Evolutionary conservation across 2,888 invertebrate genomes (phyloP).

Genomic region (Phortica magna): DNA sequence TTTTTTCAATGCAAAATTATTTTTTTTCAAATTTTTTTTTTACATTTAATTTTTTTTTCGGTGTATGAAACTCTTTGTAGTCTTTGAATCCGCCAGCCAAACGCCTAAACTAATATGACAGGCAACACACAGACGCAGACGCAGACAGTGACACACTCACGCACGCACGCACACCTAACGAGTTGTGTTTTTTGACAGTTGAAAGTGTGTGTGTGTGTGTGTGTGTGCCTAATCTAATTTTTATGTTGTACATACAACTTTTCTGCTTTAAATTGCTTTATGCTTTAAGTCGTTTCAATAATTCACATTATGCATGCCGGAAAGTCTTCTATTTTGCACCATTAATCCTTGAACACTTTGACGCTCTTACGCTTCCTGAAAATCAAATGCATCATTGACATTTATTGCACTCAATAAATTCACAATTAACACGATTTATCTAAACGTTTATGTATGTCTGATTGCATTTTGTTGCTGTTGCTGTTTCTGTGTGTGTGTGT

Average conservation of each 20-base stretch:
- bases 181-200: too few relatives aligned
- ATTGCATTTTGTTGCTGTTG: background rate
- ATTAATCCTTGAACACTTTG: conserved; percentile 3
- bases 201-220: too few relatives aligned
- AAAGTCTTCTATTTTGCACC: conserved; percentile 4
- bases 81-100: too few relatives aligned
- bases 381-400: conserved; percentile 49
- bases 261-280: conserved; percentile 13
- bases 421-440: conserved; percentile 53
- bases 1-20: too few relatives aligned
- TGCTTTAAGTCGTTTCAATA: background rate
- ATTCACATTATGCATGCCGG: conserved; percentile 15
- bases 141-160: conserved; percentile 2
- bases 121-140: background rate
- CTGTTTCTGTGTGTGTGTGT: background rate
- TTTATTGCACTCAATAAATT: conserved; percentile 68
- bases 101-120: too few relatives aligned
- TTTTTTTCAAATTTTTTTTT: too few relatives aligned
- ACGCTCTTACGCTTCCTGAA: background rate
- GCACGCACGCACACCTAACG: background rate
- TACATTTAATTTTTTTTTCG: too few relatives aligned
- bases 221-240: too few relatives aligned
- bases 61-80: too few relatives aligned
- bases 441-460: background rate
- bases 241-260: too few relatives aligned